Conservation (phyloP, 2,113 vertebrate species). For the Toxotes chatareus region DNA sequence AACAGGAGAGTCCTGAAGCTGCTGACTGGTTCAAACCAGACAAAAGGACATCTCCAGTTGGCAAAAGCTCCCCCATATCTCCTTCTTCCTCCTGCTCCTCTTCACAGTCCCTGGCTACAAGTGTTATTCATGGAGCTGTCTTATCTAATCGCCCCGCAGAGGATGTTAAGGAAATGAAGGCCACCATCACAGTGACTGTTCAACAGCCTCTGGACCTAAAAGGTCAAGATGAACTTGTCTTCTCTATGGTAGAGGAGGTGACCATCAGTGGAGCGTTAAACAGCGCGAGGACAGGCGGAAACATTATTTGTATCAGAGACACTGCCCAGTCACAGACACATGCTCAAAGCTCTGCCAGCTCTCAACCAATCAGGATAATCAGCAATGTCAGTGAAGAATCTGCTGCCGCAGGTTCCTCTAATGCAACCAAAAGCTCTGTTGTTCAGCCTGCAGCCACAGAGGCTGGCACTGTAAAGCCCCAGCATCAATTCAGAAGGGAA, state of each 20-base stretch:
- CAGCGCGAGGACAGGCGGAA: conserved; percentile 88
- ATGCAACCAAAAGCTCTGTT: neutral
- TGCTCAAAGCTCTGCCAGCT: conserved; percentile 83
- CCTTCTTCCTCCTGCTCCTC: conserved; percentile 68
- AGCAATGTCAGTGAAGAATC: conserved; percentile 90
- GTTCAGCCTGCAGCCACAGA: conserved; percentile 11
- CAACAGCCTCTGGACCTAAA: conserved; percentile 94
- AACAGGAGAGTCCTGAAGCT: conserved; percentile 65
- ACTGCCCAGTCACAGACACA: conserved; percentile 82
- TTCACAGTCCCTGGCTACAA: conserved; percentile 76
- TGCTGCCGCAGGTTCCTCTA: neutral
- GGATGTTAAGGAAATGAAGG: conserved; percentile 88
- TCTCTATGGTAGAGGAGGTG: conserved; percentile 96
- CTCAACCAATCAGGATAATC: conserved; percentile 94
- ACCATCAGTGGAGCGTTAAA: conserved; percentile 90
- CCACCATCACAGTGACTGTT: conserved; percentile 93
- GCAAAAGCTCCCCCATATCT: conserved; percentile 93
- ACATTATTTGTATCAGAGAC: conserved; percentile 93
- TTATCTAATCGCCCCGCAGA: conserved; percentile 67
- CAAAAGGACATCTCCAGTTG: conserved; percentile 90
- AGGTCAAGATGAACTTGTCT: conserved; percentile 96
- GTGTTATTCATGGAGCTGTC: conserved; percentile 66
- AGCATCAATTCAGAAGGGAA: conserved; percentile 47
- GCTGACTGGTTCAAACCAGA: conserved; percentile 86
- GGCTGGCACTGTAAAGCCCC: conserved; percentile 18